Evolutionary conservation across 2,113 vertebrate genomes (phyloP).

Genomic region (Scatophagus argus): DNA sequence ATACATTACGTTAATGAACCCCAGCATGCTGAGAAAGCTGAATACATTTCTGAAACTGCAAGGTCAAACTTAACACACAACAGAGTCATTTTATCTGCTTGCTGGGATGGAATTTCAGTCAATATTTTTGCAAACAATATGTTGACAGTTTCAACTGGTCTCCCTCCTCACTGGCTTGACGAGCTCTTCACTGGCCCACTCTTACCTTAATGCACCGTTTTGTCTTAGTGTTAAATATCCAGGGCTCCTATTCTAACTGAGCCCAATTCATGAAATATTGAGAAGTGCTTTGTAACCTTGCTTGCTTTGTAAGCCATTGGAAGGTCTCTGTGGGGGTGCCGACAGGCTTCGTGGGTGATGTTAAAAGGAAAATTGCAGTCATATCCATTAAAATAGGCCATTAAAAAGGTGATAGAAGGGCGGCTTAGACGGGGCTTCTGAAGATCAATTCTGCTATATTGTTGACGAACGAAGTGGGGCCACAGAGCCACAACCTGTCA

Average conservation of each 20-base stretch:
- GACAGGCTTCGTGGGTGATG: neutral
- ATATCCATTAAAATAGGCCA: slow-evolving; percentile 3
- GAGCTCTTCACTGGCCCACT: neutral
- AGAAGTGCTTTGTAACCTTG: slow-evolving; percentile 61
- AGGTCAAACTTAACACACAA: neutral
- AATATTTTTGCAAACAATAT: slow-evolving; percentile 12
- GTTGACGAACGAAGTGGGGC: neutral
- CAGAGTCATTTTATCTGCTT: neutral
- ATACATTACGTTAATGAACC: neutral
- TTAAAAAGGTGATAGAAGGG: slow-evolving; percentile 23
- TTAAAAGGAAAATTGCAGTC: slow-evolving; percentile 11
- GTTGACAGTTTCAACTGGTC: neutral
- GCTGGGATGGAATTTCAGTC: slow-evolving; percentile 2
- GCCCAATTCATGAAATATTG: slow-evolving; percentile 70
- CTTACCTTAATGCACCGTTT: slow-evolving; percentile 53
- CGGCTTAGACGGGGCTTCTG: neutral
- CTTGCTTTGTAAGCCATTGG: slow-evolving; percentile 37
- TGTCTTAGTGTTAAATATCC: slow-evolving; percentile 59
- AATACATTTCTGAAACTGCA: slow-evolving; percentile 7
- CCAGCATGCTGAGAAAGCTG: neutral
- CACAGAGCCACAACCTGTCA: slow-evolving; percentile 25
- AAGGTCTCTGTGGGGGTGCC: slow-evolving; percentile 6
- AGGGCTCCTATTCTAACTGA: slow-evolving; percentile 42
- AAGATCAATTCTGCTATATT: neutral
- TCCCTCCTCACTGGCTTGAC: slow-evolving; percentile 21